Evolutionary conservation across 2,113 vertebrate genomes (phyloP).

Genomic region (Tiliqua scincoides): DNA sequence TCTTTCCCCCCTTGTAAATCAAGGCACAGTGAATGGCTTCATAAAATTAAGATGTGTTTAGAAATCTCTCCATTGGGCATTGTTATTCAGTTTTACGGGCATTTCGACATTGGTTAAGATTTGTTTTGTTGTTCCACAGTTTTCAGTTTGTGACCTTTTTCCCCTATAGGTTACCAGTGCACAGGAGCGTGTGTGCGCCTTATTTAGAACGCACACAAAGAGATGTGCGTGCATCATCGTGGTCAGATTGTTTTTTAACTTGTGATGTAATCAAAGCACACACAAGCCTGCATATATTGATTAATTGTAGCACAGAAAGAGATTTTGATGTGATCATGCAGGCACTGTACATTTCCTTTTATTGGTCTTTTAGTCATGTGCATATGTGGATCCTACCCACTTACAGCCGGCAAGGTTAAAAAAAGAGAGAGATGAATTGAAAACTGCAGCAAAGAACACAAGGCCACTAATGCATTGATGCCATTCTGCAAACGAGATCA

Average conservation of each 20-base stretch:
- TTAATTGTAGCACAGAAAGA: not conserved
- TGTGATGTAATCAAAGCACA: not conserved
- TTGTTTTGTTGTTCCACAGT: not conserved
- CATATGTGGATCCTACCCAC: not conserved
- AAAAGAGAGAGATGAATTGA: not conserved
- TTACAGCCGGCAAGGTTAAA: not conserved
- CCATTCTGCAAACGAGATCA: not conserved
- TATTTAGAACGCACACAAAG: not conserved
- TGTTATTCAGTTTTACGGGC: slow-evolving; percentile 47
- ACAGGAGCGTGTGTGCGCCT: no score
- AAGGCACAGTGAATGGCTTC: slow-evolving; percentile 51
- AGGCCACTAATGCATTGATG: not conserved
- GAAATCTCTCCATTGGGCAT: slow-evolving; percentile 50
- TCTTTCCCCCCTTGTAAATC: slow-evolving; percentile 59
- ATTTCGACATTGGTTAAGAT: slow-evolving; percentile 31
- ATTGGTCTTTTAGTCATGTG: not conserved
- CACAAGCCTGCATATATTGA: not conserved
- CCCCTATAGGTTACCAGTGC: not conserved
- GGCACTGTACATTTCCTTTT: not conserved
- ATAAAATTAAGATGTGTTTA: slow-evolving; percentile 42
- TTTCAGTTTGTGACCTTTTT: no score
- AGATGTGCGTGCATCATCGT: not conserved
- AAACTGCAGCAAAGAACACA: not conserved
- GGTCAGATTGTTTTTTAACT: no score
- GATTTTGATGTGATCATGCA: not conserved